phyloP scores from a whole-genome alignment of 2,888 invertebrate species.

The Polietes domitor region DNA sequence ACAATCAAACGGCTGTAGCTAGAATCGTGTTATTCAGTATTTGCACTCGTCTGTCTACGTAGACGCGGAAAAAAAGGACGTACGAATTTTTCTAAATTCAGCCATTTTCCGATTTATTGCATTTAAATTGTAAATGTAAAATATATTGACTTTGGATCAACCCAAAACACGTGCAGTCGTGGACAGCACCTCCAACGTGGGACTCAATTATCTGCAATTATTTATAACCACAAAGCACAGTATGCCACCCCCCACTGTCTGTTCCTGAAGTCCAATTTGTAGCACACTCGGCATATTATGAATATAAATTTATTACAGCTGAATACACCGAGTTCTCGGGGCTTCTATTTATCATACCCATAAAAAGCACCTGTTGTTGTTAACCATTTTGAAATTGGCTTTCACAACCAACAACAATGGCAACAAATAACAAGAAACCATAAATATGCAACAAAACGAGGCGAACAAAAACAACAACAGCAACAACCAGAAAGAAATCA shows the following conservation, averaged over 20 bases:
- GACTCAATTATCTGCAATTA: slow-evolving; percentile 27
- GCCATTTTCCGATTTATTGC: no score
- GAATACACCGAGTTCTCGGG: slow-evolving; percentile 38
- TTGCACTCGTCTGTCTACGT: no score
- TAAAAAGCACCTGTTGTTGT: slow-evolving; percentile 66
- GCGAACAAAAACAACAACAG: slow-evolving; percentile 9
- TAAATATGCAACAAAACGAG: slow-evolving; percentile 33
- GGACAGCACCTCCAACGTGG: slow-evolving; percentile 4
- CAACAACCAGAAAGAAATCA: slow-evolving; percentile 5
- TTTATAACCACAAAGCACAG: slow-evolving; percentile 22
- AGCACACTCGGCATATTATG: slow-evolving; percentile 49
- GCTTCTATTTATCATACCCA: slow-evolving; percentile 44
- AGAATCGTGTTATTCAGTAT: no score
- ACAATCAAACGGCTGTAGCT: no score
- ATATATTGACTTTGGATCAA: neutral
- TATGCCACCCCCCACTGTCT: neutral
- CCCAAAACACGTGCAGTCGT: neutral
- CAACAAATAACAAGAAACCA: slow-evolving; percentile 32
- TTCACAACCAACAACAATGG: slow-evolving; percentile 23
- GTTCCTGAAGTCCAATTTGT: slow-evolving; percentile 34
- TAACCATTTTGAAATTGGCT: slow-evolving; percentile 60
- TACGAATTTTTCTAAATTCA: no score
- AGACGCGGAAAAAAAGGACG: no score
- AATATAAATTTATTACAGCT: slow-evolving; percentile 65
- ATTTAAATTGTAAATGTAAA: neutral